Percentiles rank a stretch among this genome's conserved stretches.
Conservation (phyloP, 2,888 invertebrate genomes). For the Diaphora mendica region DNA sequence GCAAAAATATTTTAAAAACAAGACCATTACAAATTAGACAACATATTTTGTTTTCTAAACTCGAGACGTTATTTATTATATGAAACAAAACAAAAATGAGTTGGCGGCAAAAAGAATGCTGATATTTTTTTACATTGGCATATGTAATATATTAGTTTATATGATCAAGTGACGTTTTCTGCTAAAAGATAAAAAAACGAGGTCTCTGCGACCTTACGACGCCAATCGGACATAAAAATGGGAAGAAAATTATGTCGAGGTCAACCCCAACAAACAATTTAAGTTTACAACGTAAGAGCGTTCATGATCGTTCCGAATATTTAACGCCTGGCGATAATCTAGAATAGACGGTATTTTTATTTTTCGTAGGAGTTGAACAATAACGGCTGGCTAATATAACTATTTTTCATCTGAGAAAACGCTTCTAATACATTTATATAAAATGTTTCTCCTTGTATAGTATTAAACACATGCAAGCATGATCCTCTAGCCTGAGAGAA, state of each 20-base stretch:
- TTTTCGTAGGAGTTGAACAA: constrained; percentile 13
- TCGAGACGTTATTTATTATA: constrained; percentile 17
- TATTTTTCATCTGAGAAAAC: background rate
- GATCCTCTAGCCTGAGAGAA: background rate
- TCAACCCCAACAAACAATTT: constrained; percentile 49
- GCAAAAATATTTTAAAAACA: constrained; percentile 18
- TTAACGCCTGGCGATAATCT: constrained; percentile 16
- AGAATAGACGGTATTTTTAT: constrained; percentile 12
- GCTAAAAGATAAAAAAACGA: constrained; percentile 49
- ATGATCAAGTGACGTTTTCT: constrained; percentile 31
- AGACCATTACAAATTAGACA: constrained; percentile 31
- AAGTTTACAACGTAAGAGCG: constrained; percentile 34
- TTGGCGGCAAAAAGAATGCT: constrained; percentile 18
- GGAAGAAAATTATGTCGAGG: constrained; percentile 59
- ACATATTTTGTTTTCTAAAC: constrained; percentile 21
- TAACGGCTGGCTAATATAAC: constrained; percentile 22
- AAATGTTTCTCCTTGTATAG: background rate
- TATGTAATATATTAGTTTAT: constrained; percentile 26
- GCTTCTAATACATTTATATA: background rate
- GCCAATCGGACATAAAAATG: constrained; percentile 53
- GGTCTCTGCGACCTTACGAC: constrained; percentile 45
- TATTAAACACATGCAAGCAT: background rate
- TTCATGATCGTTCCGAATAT: constrained; percentile 18
- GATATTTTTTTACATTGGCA: constrained; percentile 29
- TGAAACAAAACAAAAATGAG: constrained; percentile 20